Evolutionary conservation across 2,888 invertebrate species (phyloP).

Genomic region (Drosophila greeni): DNA sequence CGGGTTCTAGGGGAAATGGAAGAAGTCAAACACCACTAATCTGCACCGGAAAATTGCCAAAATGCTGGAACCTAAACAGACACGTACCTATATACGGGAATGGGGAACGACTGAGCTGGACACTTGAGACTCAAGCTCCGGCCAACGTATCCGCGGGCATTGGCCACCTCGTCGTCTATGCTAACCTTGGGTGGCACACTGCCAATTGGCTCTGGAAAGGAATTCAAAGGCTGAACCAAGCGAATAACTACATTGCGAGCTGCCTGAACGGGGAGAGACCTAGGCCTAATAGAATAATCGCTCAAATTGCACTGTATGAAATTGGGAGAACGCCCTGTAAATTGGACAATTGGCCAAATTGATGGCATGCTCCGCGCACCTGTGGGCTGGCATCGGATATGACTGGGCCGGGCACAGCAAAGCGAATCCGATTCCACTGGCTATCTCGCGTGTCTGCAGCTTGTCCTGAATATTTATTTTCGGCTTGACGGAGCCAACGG

Average conservation of each 20-base stretch:
- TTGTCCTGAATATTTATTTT: slow-evolving; percentile 87
- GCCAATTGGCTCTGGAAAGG: slow-evolving; percentile 75
- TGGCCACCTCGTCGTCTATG: slow-evolving; percentile 78
- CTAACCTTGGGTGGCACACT: slow-evolving; percentile 82
- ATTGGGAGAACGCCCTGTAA: slow-evolving; percentile 27
- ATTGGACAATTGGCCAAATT: slow-evolving; percentile 48
- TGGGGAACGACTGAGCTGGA: slow-evolving; percentile 87
- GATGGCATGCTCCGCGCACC: slow-evolving; percentile 78
- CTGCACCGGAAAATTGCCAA: slow-evolving; percentile 44
- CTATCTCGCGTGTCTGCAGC: slow-evolving; percentile 81
- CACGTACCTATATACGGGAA: slow-evolving; percentile 85
- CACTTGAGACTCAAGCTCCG: slow-evolving; percentile 83
- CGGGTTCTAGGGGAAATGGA: slow-evolving; percentile 77
- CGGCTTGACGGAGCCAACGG: slow-evolving; percentile 80
- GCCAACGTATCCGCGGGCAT: slow-evolving; percentile 64
- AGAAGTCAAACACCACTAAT: background rate
- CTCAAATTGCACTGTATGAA: slow-evolving; percentile 41
- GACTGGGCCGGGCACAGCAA: slow-evolving; percentile 87
- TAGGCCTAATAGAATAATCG: slow-evolving; percentile 45
- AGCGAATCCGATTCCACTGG: slow-evolving; percentile 81
- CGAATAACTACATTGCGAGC: slow-evolving; percentile 9
- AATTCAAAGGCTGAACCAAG: background rate
- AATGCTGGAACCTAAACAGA: slow-evolving; percentile 48
- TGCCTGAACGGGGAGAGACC: slow-evolving; percentile 43
- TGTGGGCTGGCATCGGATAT: slow-evolving; percentile 86